phyloP scores from a whole-genome alignment of 2,113 vertebrate species.

The Callionymus lyra region DNA sequence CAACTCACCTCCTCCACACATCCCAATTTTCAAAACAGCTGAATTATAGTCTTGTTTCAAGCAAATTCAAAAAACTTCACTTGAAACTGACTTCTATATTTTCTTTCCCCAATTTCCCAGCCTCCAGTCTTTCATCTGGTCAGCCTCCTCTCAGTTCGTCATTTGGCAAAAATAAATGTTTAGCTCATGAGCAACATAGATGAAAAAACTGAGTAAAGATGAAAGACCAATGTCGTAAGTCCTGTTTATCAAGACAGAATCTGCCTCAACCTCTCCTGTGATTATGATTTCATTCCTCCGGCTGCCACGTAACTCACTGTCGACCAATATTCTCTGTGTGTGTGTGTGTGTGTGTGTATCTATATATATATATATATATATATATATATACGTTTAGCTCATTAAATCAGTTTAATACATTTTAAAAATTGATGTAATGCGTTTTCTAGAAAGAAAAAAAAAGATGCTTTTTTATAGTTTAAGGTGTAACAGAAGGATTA shows the following conservation, averaged over 20 bases:
- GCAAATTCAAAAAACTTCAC: no score
- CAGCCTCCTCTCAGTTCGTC: conserved; percentile 1
- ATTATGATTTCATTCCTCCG: conserved; percentile 30
- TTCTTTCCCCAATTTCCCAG: conserved; percentile 17
- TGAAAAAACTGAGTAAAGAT: conserved; percentile 23
- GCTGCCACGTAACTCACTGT: not conserved
- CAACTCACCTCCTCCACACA: no score
- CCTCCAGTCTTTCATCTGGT: conserved; percentile 24
- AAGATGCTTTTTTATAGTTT: no score
- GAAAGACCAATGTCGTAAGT: conserved; percentile 26
- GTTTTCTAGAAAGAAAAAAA: no score
- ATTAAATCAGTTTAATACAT: no score
- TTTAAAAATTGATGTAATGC: no score
- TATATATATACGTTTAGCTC: no score
- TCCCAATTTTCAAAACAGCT: no score
- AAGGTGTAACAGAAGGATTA: no score
- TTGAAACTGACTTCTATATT: not conserved
- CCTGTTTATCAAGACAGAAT: conserved; percentile 25
- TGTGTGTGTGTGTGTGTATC: not conserved
- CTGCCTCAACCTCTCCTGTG: conserved; percentile 17
- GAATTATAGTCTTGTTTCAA: no score
- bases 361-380: not conserved
- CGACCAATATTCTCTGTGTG: conserved; percentile 4
- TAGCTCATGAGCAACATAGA: conserved; percentile 13
- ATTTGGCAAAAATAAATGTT: conserved; percentile 22